phyloP scores from a whole-genome alignment of 2,888 invertebrate genomes.

The Conomelus anceps region DNA sequence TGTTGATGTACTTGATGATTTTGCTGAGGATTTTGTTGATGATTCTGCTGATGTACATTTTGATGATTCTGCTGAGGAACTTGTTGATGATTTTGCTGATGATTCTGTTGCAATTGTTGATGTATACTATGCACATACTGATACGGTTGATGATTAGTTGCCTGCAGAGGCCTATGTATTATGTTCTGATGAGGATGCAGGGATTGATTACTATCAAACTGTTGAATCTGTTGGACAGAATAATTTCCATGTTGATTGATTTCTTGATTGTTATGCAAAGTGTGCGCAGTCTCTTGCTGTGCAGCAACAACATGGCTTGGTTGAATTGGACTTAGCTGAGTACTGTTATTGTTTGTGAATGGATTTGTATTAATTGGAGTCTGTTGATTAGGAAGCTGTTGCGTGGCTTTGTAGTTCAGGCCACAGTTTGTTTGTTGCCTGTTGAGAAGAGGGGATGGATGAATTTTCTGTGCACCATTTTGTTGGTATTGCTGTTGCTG shows the following conservation, averaged over 20 bases:
- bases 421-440: slow-evolving; percentile 14
- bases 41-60: neutral
- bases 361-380: neutral
- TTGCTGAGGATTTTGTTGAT: neutral
- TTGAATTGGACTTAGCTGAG: neutral
- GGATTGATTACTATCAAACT: neutral
- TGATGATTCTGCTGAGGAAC: slow-evolving; percentile 11
- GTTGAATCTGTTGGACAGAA: neutral
- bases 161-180: neutral
- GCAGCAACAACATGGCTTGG: too few relatives aligned
- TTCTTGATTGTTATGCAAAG: neutral
- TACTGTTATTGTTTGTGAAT: neutral
- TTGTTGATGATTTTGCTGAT: too few relatives aligned
- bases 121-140: neutral
- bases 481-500: neutral
- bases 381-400: neutral
- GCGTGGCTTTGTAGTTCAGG: neutral
- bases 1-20: slow-evolving; percentile 10
- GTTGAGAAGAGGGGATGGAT: slow-evolving; percentile 20
- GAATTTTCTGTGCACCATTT: slow-evolving; percentile 3
- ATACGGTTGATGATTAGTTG: neutral
- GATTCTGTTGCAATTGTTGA: neutral
- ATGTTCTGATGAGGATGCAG: neutral
- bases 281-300: neutral
- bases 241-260: neutral